These are phyloP conservation scores for Condylostylus longicornis DNA, from an alignment of 1,140 invertebrate genomes.

Conservation along the genomic window DNA sequence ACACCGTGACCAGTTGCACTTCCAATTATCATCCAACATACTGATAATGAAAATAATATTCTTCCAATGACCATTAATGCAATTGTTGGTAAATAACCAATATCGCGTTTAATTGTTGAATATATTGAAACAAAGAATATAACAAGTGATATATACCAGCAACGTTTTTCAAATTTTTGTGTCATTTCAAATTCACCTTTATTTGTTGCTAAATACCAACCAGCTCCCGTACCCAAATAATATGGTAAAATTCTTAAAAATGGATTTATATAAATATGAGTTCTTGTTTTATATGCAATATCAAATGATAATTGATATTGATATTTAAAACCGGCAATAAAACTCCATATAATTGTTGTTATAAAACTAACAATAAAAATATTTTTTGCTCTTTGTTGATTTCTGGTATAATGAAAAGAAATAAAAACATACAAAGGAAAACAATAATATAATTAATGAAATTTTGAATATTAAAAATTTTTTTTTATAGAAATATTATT, in stretches of 20 bases:
- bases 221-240: conserved; percentile 19
- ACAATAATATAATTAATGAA: not conserved
- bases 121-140: conserved; percentile 20
- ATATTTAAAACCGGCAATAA: conserved; percentile 14
- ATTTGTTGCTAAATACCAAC: conserved; percentile 19
- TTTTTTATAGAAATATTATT: not conserved
- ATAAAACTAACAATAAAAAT: conserved; percentile 10
- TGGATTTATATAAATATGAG: conserved; percentile 25
- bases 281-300: conserved; percentile 19
- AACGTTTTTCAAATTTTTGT: conserved; percentile 12
- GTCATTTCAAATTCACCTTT: conserved; percentile 13
- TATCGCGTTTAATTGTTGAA: conserved; percentile 24
- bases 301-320: conserved; percentile 27
- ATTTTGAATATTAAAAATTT: not conserved
- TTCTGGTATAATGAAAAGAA: conserved; percentile 8
- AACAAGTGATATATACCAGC: conserved; percentile 19
- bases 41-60: conserved; percentile 14
- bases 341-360: conserved; percentile 19
- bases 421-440: not conserved
- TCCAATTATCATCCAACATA: conserved; percentile 29
- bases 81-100: conserved; percentile 16
- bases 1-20: conserved; percentile 21
- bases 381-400: conserved; percentile 13
- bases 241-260: conserved; percentile 27
- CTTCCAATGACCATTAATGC: conserved; percentile 21